Evolutionary conservation across 2,113 vertebrate species (phyloP), one percentile per base, ranked within the genome.

Genomic region (mouse (Mus musculus)): DNA sequence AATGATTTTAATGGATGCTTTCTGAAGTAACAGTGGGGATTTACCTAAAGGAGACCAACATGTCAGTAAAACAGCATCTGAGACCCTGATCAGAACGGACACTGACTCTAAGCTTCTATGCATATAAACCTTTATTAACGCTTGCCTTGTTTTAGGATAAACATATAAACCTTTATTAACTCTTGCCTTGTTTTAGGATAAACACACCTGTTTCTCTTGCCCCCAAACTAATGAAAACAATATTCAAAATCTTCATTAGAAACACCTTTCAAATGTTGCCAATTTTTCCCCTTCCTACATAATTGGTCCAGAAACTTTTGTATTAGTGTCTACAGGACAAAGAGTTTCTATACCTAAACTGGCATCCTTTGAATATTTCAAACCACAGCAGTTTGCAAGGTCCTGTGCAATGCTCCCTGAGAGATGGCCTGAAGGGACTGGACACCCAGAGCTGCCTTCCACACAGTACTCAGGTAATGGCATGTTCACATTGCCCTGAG

Each of bases 1-100:
- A 92, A 99, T 99, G 88, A 99, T 98, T 97, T 99, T 99, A 95
- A 99, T 98, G 19, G 97, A 96, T 0, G 99, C 99, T 94, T 99
- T 99, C 97, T 99, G 99, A 89, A 99, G 98, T 39, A 98, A 36
- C 61, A 67, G 61, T 7, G 99, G 97, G 12, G 52, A 94, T 92
- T 89, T 0, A 76, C 97, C 97, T 97, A 91, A 67, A 88, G 36
- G 13, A 78, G 91, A 11, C 26, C 52, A 94, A 78, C 8, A 81
- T 67, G 63, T 92, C 24, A 76, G 72, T n/a, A 54, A 90, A 86
- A 92, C 12, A 86, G 22, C n/a, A 69, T 36, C 33, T 61, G 7
- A 91, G 36, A 73, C 84, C 63, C 61, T 39, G 10, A 77, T 7
- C 77, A 84, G 42, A 4, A 36, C 36, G 36, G 16, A 54, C 4